Conservation (phyloP, 2,113 vertebrate genomes). For the Platysteira castanea region DNA sequence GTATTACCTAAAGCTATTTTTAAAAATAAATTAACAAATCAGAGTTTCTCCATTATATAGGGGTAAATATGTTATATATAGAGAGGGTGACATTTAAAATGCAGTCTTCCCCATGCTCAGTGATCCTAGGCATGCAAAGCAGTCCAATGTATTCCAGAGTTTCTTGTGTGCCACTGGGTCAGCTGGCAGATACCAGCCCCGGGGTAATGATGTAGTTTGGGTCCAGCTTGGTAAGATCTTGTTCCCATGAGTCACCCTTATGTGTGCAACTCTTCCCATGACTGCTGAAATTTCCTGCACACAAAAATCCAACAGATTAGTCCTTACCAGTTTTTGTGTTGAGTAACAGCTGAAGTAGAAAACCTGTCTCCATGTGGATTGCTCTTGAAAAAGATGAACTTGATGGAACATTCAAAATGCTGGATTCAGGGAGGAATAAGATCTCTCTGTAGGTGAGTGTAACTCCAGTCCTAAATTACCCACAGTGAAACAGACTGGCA, state of each 20-base stretch:
- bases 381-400: constrained; percentile 2
- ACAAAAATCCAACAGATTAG: neutral
- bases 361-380: neutral
- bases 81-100: neutral
- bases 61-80: neutral
- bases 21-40: neutral
- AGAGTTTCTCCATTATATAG: neutral
- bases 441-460: constrained; percentile 29
- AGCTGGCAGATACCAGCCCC: neutral
- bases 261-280: neutral
- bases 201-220: neutral
- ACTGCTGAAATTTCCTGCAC: neutral
- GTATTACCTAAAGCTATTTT: neutral
- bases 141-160: neutral
- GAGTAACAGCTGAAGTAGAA: constrained; percentile 13
- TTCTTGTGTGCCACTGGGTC: neutral
- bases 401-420: neutral
- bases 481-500: constrained; percentile 1
- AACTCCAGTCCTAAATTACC: constrained; percentile 36
- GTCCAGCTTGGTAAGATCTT: neutral
- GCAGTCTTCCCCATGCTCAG: neutral
- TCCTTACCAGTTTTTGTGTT: neutral
- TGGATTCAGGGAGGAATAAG: neutral
- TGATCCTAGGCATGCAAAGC: neutral
- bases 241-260: neutral